A percentile compares a stretch with the other conserved stretches of the same genome.
These are phyloP conservation scores for Chionoecetes opilio DNA, from an alignment of 1,140 invertebrate species.

Conservation along the genomic window DNA sequence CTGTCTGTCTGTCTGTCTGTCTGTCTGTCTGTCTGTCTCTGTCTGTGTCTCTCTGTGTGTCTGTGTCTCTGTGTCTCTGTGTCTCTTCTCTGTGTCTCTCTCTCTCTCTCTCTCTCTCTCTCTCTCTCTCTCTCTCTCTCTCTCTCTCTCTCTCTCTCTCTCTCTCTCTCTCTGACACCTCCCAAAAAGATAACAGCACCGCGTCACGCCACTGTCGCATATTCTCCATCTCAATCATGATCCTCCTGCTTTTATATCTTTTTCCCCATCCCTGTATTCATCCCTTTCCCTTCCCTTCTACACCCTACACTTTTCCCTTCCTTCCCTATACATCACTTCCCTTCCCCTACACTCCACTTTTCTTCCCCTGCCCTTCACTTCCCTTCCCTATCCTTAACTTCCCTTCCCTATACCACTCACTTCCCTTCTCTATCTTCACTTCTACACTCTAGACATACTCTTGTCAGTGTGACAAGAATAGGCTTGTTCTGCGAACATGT, in stretches of 20 bases:
- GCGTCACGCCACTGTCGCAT: neutral
- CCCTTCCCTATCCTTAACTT: no score
- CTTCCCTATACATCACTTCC: no score
- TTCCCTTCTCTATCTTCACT: no score
- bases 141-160: slow-evolving; percentile 40
- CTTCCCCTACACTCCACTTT: no score
- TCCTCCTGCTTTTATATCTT: neutral
- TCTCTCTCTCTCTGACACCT: neutral
- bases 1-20: neutral
- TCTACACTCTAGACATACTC: no score
- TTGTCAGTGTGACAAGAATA: no score
- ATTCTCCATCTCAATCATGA: neutral
- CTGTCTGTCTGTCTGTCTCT: neutral
- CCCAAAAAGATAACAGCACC: neutral
- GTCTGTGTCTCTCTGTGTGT: neutral
- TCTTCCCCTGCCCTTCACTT: no score
- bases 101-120: slow-evolving; percentile 43
- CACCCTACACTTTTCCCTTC: no score
- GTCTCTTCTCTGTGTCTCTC: slow-evolving; percentile 42
- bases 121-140: slow-evolving; percentile 46
- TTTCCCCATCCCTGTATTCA: neutral
- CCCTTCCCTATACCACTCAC: no score
- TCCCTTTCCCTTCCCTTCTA: neutral
- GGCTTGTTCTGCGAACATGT: no score
- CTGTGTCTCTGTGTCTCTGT: neutral